phyloP scores from a whole-genome alignment of 2,888 invertebrate species.

The Heteropelma amictum region DNA sequence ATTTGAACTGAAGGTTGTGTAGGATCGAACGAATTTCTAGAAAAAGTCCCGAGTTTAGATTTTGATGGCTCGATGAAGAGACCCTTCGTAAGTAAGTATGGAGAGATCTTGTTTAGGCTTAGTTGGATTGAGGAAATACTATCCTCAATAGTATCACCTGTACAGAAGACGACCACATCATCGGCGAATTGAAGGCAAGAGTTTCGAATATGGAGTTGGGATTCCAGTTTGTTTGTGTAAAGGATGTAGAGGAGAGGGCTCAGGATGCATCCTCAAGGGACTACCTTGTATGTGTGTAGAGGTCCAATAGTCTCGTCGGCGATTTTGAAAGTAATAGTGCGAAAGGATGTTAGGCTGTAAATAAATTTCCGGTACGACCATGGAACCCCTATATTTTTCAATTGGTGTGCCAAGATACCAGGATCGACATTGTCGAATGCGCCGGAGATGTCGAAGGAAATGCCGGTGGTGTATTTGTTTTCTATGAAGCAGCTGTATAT shows the following conservation, averaged over 20 bases:
- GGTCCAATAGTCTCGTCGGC: slow-evolving; percentile 11
- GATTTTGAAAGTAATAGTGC: slow-evolving; percentile 16
- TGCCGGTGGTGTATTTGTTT: background rate
- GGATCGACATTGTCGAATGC: slow-evolving; percentile 39
- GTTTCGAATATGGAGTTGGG: background rate
- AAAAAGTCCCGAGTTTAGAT: slow-evolving; percentile 20
- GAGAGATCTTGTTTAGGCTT: background rate
- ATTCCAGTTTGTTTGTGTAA: slow-evolving; percentile 10
- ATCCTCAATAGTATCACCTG: background rate
- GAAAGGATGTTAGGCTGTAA: slow-evolving; percentile 4
- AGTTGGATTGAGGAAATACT: background rate
- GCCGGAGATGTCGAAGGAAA: slow-evolving; percentile 28
- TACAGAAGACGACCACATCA: slow-evolving; percentile 14
- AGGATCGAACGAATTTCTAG: background rate
- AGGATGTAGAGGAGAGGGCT: slow-evolving; percentile 29
- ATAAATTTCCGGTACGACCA: slow-evolving; percentile 18
- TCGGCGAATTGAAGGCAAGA: slow-evolving; percentile 38
- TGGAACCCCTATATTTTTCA: background rate
- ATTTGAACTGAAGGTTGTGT: background rate
- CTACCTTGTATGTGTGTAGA: slow-evolving; percentile 6
- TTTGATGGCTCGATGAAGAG: slow-evolving; percentile 14
- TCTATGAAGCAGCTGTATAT: slow-evolving; percentile 8
- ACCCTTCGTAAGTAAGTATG: background rate
- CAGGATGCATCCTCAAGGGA: slow-evolving; percentile 32
- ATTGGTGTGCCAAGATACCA: background rate